Evolutionary conservation across 2,888 invertebrate genomes (phyloP).

Genomic region (Epistrophe eligans): DNA sequence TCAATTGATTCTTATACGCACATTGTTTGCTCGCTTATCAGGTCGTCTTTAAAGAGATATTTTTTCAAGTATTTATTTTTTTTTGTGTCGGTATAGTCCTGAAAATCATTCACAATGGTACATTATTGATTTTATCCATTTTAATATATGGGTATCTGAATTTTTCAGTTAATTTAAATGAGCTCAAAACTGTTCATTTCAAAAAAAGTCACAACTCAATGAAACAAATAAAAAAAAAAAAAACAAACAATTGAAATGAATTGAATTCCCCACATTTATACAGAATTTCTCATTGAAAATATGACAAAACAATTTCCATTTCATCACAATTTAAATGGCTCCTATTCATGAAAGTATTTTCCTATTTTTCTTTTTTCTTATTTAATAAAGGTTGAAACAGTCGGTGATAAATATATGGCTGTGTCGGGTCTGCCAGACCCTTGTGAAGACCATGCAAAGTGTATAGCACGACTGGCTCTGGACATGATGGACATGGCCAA

Average conservation of each 20-base stretch:
- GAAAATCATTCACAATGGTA: background rate
- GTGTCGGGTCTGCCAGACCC: constrained; percentile 97
- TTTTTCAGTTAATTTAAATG: background rate
- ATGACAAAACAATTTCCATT: constrained; percentile 20
- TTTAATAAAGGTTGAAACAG: constrained; percentile 93
- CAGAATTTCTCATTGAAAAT: constrained; percentile 3
- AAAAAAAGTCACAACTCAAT: constrained; percentile 6
- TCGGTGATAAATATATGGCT: constrained; percentile 99
- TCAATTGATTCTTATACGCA: background rate
- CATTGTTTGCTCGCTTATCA: background rate
- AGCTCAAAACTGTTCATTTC: constrained; percentile 1
- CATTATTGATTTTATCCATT: background rate
- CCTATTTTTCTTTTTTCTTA: constrained; percentile 28
- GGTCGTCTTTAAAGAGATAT: background rate
- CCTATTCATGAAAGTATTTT: constrained; percentile 25
- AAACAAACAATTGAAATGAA: background rate
- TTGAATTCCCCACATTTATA: background rate
- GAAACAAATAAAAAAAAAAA: background rate
- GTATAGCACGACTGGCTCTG: constrained; percentile 94
- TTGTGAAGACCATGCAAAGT: constrained; percentile 94
- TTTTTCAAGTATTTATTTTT: too few species aligned
- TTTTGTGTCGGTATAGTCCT: too few species aligned
- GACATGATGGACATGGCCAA: constrained; percentile 98
- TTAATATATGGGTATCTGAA: background rate
- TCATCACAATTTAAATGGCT: constrained; percentile 12